Evolutionary conservation across 2,888 invertebrate genomes (phyloP).

Genomic region (Thecocarcelia acutangulata): DNA sequence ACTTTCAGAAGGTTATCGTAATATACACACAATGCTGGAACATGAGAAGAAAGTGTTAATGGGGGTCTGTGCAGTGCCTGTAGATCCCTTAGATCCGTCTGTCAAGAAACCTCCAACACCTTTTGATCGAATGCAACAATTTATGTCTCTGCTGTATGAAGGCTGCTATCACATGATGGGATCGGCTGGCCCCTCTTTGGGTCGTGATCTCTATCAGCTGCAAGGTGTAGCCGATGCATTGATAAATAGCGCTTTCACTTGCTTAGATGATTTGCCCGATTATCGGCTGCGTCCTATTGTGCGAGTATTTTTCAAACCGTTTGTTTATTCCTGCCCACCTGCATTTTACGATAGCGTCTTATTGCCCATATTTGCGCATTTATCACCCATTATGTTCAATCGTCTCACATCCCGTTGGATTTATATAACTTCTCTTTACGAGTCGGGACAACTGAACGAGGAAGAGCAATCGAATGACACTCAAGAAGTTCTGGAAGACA

Average conservation of each 20-base stretch:
- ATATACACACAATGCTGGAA: slow-evolving; percentile 87
- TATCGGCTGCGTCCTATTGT: slow-evolving; percentile 91
- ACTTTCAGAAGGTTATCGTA: slow-evolving; percentile 83
- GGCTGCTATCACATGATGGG: slow-evolving; percentile 91
- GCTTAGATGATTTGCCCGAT: slow-evolving; percentile 88
- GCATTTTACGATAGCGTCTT: slow-evolving; percentile 89
- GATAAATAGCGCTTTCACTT: slow-evolving; percentile 83
- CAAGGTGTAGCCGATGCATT: slow-evolving; percentile 89
- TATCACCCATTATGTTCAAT: slow-evolving; percentile 88
- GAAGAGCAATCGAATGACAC: slow-evolving; percentile 89
- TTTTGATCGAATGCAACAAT: slow-evolving; percentile 91
- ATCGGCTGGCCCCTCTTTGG: slow-evolving; percentile 89
- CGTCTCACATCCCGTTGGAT: slow-evolving; percentile 90
- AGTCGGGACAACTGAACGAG: slow-evolving; percentile 89
- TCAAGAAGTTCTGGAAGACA: slow-evolving; percentile 92
- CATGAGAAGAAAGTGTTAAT: slow-evolving; percentile 89
- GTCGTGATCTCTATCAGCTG: slow-evolving; percentile 91
- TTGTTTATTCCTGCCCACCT: slow-evolving; percentile 92
- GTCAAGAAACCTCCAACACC: slow-evolving; percentile 83
- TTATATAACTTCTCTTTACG: slow-evolving; percentile 88
- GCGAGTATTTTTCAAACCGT: slow-evolving; percentile 92
- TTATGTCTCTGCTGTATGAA: slow-evolving; percentile 90
- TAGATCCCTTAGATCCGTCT: slow-evolving; percentile 81
- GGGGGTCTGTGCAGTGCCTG: slow-evolving; percentile 83
- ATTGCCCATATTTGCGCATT: slow-evolving; percentile 89